These are phyloP conservation scores for Lepus oiostolus DNA, from an alignment of 2,797 vertebrate genomes.

Conservation along the genomic window DNA sequence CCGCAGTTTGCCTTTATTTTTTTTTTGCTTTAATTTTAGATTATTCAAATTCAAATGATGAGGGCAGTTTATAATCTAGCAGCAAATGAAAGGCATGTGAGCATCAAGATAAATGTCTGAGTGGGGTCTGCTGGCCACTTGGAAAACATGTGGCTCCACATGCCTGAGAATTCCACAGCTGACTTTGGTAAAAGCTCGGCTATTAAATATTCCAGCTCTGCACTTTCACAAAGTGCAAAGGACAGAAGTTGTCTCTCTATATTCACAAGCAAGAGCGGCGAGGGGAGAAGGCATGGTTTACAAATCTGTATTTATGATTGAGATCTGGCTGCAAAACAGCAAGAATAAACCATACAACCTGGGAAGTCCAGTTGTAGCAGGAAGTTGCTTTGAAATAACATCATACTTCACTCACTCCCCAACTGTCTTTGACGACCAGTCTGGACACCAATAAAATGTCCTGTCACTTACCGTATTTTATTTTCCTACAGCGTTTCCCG, in stretches of 20 bases:
- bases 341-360: conserved; percentile 59
- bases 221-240: conserved; percentile 62
- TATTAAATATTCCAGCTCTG: conserved; percentile 72
- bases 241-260: conserved; percentile 67
- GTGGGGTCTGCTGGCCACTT: conserved; percentile 66
- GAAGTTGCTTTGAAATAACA: conserved; percentile 79
- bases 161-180: conserved; percentile 57
- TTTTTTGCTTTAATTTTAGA: conserved; percentile 73
- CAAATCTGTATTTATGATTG: conserved; percentile 78
- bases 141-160: conserved; percentile 35
- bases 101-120: conserved; percentile 53
- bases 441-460: conserved; percentile 68
- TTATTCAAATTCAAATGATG: conserved; percentile 70
- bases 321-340: conserved; percentile 65
- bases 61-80: conserved; percentile 66
- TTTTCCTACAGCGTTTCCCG: conserved; percentile 62
- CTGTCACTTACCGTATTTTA: conserved; percentile 73
- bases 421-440: conserved; percentile 56
- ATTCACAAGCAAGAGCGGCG: conserved; percentile 65
- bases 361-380: conserved; percentile 70
- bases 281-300: conserved; percentile 64
- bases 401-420: conserved; percentile 63
- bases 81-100: conserved; percentile 75
- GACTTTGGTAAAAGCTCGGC: conserved; percentile 59
- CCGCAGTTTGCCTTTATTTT: background rate